Evolutionary conservation across 2,113 vertebrate species (phyloP).

Genomic region (Recurvirostra avosetta): DNA sequence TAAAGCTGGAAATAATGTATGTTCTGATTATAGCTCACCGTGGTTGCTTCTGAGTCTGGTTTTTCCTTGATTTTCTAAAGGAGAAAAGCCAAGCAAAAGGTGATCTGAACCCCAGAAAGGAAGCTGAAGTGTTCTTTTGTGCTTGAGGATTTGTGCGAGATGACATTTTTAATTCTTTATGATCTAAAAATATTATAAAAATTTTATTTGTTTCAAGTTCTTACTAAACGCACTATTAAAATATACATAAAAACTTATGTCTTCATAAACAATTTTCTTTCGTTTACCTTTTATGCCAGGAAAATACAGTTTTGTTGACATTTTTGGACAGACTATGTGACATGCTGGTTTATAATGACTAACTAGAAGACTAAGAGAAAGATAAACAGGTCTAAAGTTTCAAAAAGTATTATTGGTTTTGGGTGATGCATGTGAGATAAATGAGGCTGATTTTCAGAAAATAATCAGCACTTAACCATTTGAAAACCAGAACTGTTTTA

Average conservation of each 20-base stretch:
- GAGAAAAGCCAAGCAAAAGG: conserved; percentile 77
- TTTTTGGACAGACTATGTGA: not conserved
- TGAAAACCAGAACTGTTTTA: not conserved
- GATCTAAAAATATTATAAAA: conserved; percentile 56
- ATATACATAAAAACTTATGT: not conserved
- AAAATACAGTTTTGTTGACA: conserved; percentile 5
- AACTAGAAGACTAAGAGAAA: not conserved
- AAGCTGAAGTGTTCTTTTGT: conserved; percentile 51
- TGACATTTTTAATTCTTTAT: conserved; percentile 65
- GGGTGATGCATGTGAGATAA: not conserved
- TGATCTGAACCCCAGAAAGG: conserved; percentile 69
- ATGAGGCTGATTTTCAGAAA: not conserved
- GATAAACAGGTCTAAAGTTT: not conserved
- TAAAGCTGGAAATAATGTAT: not conserved
- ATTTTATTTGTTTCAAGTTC: not conserved
- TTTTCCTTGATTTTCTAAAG: conserved; percentile 73
- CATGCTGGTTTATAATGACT: not conserved
- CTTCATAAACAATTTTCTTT: not conserved
- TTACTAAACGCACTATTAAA: not conserved
- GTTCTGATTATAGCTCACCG: conserved; percentile 59
- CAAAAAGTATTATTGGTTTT: not conserved
- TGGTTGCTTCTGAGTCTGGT: conserved; percentile 29
- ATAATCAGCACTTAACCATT: not conserved
- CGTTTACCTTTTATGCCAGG: not conserved
- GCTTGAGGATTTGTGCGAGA: conserved; percentile 27